Evolutionary conservation across 2,797 vertebrate species (phyloP), one percentile per base, ranked within the genome.

Genomic region (Gallinago nigripennis): DNA sequence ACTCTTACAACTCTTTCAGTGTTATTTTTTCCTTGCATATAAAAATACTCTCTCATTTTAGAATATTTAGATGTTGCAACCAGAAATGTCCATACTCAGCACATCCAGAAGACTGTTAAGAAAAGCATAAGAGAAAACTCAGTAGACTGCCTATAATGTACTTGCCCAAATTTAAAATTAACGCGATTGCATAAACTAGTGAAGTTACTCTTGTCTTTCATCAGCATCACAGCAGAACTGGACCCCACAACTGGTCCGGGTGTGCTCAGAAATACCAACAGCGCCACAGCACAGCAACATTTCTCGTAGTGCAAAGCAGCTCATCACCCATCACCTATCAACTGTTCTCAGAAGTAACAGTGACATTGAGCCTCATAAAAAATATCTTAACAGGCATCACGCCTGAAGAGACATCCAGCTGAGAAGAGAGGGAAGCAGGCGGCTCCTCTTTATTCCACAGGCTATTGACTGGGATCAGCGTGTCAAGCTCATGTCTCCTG

Each of bases 311-410:
- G 56, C 45, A 68, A 56, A 72, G 45, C 31, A 82, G 53, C 31
- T 88, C 66, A 48, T 71, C 65, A 48, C 45, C 57, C 79, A 66
- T 66, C 69, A 75, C 31, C 61, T 65, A 65, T 69, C 70, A 86
- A 70, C 73, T 86, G 9, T 73, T 60, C 57, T 81, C 70, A 82
- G 83, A 77, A 39, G 45, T 54, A 71, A 51, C 45, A 61, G 61
- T 81, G 86, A 88, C 94, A 90, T 5, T 45, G 41, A 91, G 45
- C 53, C 39, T 71, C 80, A 94, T 79, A 71, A 90, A 92, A 81
- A 78, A 70, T 37, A 82, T 33, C 76, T 75, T 53, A 84, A 75
- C 53, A 54, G 48, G 65, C 82, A 75, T 71, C 72, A 31, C 0
- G 1, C 43, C 60, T 88, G 76, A 80, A 50, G 30, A 90, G 43